Percentiles rank a stretch among this genome's conserved stretches.
Evolutionary conservation across 2,888 invertebrate genomes (phyloP).

Genomic region (Tineola bisselliella): DNA sequence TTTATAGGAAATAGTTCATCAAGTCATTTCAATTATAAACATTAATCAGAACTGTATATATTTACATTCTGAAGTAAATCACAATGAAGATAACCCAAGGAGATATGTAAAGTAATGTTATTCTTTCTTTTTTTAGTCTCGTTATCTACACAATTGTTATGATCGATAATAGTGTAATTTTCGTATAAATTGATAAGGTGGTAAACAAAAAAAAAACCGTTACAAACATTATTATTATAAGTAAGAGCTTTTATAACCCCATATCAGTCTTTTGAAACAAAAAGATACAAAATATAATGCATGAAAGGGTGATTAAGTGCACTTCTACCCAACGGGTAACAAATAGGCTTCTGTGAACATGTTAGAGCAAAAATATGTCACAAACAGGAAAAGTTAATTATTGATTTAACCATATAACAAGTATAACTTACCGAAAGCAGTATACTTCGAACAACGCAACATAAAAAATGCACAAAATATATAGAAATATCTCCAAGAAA

Average conservation of each 20-base stretch:
- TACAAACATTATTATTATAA: not conserved
- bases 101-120: no score
- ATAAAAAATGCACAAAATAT: conserved; percentile 54
- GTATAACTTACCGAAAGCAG: conserved; percentile 48
- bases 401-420: not conserved
- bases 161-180: not conserved
- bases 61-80: no score
- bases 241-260: not conserved
- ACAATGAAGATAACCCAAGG: no score
- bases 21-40: no score
- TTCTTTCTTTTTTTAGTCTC: no score
- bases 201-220: not conserved
- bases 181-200: not conserved
- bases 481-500: conserved; percentile 46
- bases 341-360: not conserved
- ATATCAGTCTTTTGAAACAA: not conserved
- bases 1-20: no score
- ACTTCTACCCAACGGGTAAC: not conserved
- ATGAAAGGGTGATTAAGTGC: not conserved
- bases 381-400: not conserved
- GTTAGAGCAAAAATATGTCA: not conserved
- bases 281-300: not conserved
- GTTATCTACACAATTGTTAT: no score
- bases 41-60: no score
- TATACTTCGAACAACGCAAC: conserved; percentile 49